Percentiles rank a stretch among this genome's conserved stretches.
Conservation (phyloP, 2,113 vertebrate genomes). For the Equus quagga region DNA sequence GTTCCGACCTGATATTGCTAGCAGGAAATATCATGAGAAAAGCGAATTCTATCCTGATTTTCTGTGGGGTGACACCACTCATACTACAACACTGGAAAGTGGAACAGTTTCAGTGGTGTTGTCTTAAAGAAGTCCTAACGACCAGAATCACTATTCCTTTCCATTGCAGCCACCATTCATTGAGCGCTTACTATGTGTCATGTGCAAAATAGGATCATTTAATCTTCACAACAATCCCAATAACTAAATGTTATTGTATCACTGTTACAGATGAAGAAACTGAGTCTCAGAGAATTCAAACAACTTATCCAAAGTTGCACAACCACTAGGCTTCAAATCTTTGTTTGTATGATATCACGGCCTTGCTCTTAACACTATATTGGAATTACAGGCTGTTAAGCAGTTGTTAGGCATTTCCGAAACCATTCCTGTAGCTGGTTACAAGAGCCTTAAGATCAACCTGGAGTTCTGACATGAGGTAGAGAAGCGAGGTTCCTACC, state of each 20-base stretch:
- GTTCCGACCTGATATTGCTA: background rate
- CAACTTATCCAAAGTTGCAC: background rate
- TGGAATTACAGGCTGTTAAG: background rate
- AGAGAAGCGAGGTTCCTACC: background rate
- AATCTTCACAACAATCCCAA: background rate
- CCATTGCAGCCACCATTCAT: background rate
- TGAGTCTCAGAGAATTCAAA: constrained; percentile 21
- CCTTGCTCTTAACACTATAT: background rate
- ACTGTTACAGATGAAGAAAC: background rate
- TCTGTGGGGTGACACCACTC: background rate
- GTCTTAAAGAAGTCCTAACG: background rate
- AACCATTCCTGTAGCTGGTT: background rate
- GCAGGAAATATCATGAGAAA: background rate
- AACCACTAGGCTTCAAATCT: background rate
- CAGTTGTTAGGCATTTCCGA: background rate
- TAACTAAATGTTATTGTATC: background rate
- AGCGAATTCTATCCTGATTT: background rate
- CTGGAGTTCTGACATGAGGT: background rate
- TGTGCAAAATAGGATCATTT: background rate
- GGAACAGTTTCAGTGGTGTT: background rate
- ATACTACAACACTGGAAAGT: background rate
- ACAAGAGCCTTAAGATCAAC: background rate
- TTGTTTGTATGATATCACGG: background rate
- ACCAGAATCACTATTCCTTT: background rate
- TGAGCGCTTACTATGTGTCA: background rate